phyloP scores from a whole-genome alignment of 64 coral and sea anemone species.

The Stylophora pistillata region DNA sequence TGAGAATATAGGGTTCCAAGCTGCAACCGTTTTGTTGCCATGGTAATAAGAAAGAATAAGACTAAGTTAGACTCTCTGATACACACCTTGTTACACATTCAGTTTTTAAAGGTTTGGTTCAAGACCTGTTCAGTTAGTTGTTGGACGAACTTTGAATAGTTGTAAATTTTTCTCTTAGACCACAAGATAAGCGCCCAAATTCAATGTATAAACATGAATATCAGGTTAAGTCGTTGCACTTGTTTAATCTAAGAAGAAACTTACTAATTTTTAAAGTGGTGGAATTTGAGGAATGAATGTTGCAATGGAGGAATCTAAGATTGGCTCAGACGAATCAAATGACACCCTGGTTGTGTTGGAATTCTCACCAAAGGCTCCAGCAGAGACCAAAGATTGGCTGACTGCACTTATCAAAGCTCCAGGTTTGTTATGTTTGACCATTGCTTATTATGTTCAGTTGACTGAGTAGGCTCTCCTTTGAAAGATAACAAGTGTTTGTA shows the following conservation, averaged over 20 bases:
- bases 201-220: too few species aligned
- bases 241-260: background rate
- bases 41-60: too few species aligned
- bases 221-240: too few species aligned
- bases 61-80: too few species aligned
- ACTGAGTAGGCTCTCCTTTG: background rate
- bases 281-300: constrained; percentile 1
- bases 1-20: too few species aligned
- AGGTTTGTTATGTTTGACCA: constrained; percentile 43
- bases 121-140: too few species aligned
- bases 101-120: too few species aligned
- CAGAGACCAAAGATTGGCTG: constrained; percentile 89
- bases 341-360: constrained; percentile 87
- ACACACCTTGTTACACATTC: too few species aligned
- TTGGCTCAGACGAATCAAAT: background rate
- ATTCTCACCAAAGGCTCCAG: constrained; percentile 79
- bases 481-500: background rate
- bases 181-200: too few species aligned
- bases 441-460: background rate
- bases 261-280: background rate
- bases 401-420: constrained; percentile 75
- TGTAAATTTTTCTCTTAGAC: too few species aligned
- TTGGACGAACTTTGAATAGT: too few species aligned
- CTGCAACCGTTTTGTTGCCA: too few species aligned
- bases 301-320: constrained; percentile 32